A percentile compares a stretch with the other conserved stretches of the same genome.
These are phyloP conservation scores for Hydractinia symbiolongicarpus DNA, from an alignment of 30 jellyfish, hydroid and myxozoan species.

Conservation along the genomic window DNA sequence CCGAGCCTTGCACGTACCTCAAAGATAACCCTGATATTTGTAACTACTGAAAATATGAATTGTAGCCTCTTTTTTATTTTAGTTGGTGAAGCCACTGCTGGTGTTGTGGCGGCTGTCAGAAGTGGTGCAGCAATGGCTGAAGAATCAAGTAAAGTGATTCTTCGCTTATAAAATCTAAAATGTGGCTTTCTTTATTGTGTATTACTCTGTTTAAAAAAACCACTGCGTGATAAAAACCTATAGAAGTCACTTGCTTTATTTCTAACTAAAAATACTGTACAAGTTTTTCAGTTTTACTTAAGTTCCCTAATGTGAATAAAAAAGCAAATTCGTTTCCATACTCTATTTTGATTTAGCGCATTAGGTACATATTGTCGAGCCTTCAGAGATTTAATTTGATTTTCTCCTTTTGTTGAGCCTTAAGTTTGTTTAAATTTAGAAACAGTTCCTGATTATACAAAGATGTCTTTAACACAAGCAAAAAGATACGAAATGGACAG, in stretches of 20 bases:
- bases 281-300: background rate
- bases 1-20: no score
- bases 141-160: conserved; percentile 71
- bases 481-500: conserved; percentile 93
- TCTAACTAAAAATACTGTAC: background rate
- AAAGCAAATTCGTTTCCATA: background rate
- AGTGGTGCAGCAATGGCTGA: conserved; percentile 94
- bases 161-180: background rate
- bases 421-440: conserved; percentile 29
- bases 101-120: conserved; percentile 93
- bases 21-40: no score
- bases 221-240: no score
- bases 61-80: background rate
- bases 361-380: no score
- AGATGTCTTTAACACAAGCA: conserved; percentile 87
- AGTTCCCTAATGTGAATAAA: background rate
- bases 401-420: background rate
- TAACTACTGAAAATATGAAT: no score
- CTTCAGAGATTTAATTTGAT: no score
- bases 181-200: background rate
- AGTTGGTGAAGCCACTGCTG: conserved; percentile 98
- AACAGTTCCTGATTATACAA: conserved; percentile 92
- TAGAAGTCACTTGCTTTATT: background rate
- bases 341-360: no score
- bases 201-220: no score